phyloP scores from a whole-genome alignment of 2,888 invertebrate genomes.

The Drosophila mimetica region DNA sequence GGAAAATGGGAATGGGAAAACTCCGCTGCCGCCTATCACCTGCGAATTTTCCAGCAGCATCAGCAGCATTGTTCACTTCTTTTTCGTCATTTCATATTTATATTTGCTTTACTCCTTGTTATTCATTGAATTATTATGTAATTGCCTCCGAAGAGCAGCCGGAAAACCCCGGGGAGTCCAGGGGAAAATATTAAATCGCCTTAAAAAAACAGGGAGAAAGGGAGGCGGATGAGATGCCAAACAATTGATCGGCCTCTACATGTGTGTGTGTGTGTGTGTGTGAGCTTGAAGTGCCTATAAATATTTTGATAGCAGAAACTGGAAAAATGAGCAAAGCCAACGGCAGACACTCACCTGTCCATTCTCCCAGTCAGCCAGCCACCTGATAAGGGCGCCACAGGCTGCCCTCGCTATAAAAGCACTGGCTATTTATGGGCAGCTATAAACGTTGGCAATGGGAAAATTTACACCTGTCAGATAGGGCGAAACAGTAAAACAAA shows the following conservation, averaged over 20 bases:
- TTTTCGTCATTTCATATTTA: slow-evolving; percentile 30
- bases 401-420: background rate
- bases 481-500: background rate
- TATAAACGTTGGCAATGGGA: slow-evolving; percentile 10
- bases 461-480: slow-evolving; percentile 5
- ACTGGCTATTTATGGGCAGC: background rate
- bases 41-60: slow-evolving; percentile 12
- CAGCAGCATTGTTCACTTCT: slow-evolving; percentile 17
- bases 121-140: slow-evolving; percentile 71
- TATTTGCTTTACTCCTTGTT: slow-evolving; percentile 53
- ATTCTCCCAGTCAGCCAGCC: slow-evolving; percentile 35
- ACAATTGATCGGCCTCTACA: slow-evolving; percentile 46
- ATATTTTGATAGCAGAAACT: slow-evolving; percentile 60
- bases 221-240: slow-evolving; percentile 22
- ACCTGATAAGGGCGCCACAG: slow-evolving; percentile 34
- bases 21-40: slow-evolving; percentile 13
- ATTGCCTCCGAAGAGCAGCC: slow-evolving; percentile 52
- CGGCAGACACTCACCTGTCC: slow-evolving; percentile 54
- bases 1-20: slow-evolving; percentile 32
- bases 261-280: slow-evolving; percentile 10
- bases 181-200: slow-evolving; percentile 50
- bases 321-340: slow-evolving; percentile 54
- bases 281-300: slow-evolving; percentile 56
- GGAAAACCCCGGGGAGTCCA: slow-evolving; percentile 24
- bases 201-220: slow-evolving; percentile 25